These are phyloP conservation scores for Strongylocentrotus purpuratus DNA, from an alignment of 35 echinoderm and acorn worm species.

Conservation along the genomic window DNA sequence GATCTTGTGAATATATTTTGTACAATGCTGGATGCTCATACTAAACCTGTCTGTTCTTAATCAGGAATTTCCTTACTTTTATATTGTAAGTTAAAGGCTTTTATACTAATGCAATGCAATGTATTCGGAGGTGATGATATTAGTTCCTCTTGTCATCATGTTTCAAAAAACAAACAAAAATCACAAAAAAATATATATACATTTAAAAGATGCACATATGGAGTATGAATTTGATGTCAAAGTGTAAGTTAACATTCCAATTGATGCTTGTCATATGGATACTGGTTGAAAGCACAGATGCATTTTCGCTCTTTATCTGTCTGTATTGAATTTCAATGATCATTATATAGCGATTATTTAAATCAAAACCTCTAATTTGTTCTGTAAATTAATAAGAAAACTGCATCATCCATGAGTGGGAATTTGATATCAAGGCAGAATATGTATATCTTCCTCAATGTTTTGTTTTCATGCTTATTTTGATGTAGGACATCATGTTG, in stretches of 20 bases:
- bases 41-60: not conserved
- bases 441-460: not conserved
- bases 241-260: not conserved
- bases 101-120: constrained; percentile 6
- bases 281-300: not conserved
- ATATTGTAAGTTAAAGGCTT: not conserved
- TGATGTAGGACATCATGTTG: not conserved
- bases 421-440: not conserved
- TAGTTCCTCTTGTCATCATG: not conserved
- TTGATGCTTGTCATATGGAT: not conserved
- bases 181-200: not conserved
- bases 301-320: not conserved
- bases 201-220: not conserved
- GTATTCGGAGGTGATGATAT: not conserved
- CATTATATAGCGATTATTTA: not conserved
- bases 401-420: not conserved
- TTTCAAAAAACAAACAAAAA: not conserved
- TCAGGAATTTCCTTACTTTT: constrained; percentile 18
- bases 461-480: not conserved
- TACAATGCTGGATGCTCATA: not conserved
- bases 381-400: not conserved
- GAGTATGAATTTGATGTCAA: not conserved
- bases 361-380: not conserved
- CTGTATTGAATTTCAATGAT: not conserved
- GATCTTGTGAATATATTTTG: not conserved